Evolutionary conservation across 1,140 invertebrate species (phyloP), one percentile per base, ranked within the genome.

Genomic region (Argopecten irradians): DNA sequence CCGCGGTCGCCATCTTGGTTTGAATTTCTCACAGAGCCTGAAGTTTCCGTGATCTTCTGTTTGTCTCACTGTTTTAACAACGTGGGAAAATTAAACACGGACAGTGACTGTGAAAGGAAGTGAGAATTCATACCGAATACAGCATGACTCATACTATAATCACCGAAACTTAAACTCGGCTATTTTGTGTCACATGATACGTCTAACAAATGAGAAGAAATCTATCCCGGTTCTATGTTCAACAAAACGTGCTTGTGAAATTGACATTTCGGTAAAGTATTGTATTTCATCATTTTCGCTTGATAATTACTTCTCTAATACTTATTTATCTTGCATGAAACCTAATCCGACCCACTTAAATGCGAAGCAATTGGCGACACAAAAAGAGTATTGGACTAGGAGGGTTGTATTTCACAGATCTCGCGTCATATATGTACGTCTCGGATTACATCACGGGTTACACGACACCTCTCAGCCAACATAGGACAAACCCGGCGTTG

Each of bases 261-360:
- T 71, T 71, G 55, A 71, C 55, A 71, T 71, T 71, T 71, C 55
- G n/a, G 55, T 71, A 28, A 71, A 71, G 55, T 71, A 71, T 71
- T 71, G n/a, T 71, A 71, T 71, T 71, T 71, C 55, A 71, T 71
- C 55, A 71, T 71, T 71, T 71, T 71, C 55, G 55, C 55, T 16
- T 71, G 55, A 71, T 71, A 71, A 71, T 71, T 71, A 71, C 55
- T 28, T 28, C 55, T 71, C 22, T 71, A 71, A 71, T 71, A 71
- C 55, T 71, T 71, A 71, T 71, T 71, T 71, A 71, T 71, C 55
- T 71, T 71, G 55, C 55, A 71, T 71, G 55, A 71, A 71, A 71
- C 55, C 55, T 71, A 71, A 71, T 11, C 22, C n/a, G 55, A 71
- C 55, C 55, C 55, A 71, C 55, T 71, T 71, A 71, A 71, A 71